Percentiles rank a stretch among this genome's conserved stretches.
phyloP scores from a whole-genome alignment of 2,888 invertebrate species.

The Timandra comae region DNA sequence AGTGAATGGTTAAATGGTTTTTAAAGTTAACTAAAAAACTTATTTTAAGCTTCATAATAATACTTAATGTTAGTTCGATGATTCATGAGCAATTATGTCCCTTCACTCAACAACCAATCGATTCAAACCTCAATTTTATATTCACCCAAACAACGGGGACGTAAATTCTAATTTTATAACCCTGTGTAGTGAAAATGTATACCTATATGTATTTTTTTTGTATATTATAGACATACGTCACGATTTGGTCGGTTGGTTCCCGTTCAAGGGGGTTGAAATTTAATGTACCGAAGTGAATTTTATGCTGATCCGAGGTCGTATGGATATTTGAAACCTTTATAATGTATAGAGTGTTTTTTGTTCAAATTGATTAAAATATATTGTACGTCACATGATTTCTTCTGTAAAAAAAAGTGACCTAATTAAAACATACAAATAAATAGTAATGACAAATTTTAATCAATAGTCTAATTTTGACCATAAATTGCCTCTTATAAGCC shows the following conservation, averaged over 20 bases:
- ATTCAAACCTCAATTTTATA: slow-evolving; percentile 25
- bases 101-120: slow-evolving; percentile 23
- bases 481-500: too few species aligned
- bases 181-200: slow-evolving; percentile 25
- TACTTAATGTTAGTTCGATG: slow-evolving; percentile 31
- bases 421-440: too few species aligned
- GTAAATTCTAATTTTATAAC: slow-evolving; percentile 14
- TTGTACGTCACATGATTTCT: too few species aligned
- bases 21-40: too few species aligned
- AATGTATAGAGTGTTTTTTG: too few species aligned
- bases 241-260: slow-evolving; percentile 38
- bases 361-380: too few species aligned
- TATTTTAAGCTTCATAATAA: too few species aligned
- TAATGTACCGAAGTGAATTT: slow-evolving; percentile 42
- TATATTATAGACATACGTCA: slow-evolving; percentile 21
- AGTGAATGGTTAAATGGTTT: too few species aligned
- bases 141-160: slow-evolving; percentile 17
- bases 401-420: too few species aligned
- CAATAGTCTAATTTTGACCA: too few species aligned
- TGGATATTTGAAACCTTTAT: slow-evolving; percentile 3
- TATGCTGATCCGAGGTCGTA: slow-evolving; percentile 19
- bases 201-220: slow-evolving; percentile 3
- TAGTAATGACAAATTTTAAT: too few species aligned
- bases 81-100: slow-evolving; percentile 34
- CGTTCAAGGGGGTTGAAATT: slow-evolving; percentile 34